These are phyloP conservation scores for Rhynchophorus ferrugineus DNA, from an alignment of 1,140 invertebrate genomes.

Conservation along the genomic window DNA sequence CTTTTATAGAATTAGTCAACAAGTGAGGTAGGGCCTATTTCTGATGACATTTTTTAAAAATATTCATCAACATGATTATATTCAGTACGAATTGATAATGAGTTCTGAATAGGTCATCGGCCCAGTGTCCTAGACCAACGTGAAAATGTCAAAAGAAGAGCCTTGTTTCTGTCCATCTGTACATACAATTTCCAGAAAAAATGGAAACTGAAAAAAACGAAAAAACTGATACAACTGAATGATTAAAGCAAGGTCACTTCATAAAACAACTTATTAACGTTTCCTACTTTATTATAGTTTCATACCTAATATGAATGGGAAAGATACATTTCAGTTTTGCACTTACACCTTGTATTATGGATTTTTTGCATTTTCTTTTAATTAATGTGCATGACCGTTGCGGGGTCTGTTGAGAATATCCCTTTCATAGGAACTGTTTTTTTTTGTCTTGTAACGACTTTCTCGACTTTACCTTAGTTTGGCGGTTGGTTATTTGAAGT, in stretches of 20 bases:
- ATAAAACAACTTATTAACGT: conserved; percentile 38
- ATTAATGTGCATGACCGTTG: conserved; percentile 3
- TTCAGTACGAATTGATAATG: too few species aligned
- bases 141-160: too few species aligned
- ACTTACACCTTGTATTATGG: conserved; percentile 19
- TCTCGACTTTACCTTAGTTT: neutral
- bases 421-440: conserved; percentile 18
- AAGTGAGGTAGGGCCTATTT: neutral
- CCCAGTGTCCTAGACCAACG: too few species aligned
- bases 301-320: conserved; percentile 28
- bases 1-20: neutral
- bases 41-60: neutral
- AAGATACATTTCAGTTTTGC: conserved; percentile 28
- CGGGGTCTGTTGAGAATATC: conserved; percentile 6
- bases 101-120: too few species aligned
- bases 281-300: conserved; percentile 36
- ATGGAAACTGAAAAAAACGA: neutral
- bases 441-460: neutral
- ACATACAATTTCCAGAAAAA: too few species aligned
- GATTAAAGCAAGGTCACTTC: conserved; percentile 41
- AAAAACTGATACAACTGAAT: neutral
- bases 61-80: too few species aligned
- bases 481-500: neutral
- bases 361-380: conserved; percentile 1
- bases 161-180: too few species aligned